phyloP scores from a whole-genome alignment of 1,140 invertebrate species.

The Euwallacea fornicatus region DNA sequence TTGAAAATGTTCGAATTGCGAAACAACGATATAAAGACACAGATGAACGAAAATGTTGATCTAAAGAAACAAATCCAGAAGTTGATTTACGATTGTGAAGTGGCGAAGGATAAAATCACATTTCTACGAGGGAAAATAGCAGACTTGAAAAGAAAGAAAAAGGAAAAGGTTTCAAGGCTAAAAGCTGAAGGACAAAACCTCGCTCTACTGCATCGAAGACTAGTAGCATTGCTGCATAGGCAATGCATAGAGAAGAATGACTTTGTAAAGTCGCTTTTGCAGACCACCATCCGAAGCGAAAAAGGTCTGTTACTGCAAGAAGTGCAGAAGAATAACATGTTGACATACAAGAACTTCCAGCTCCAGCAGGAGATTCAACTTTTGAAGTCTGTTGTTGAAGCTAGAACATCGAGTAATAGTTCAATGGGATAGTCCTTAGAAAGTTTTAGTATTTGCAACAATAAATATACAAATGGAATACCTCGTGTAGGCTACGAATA shows the following conservation, averaged over 20 bases:
- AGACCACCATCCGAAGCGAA: constrained; percentile 31
- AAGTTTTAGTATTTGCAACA: too few species aligned
- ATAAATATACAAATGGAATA: too few species aligned
- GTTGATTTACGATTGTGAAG: constrained; percentile 24
- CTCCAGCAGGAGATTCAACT: constrained; percentile 39
- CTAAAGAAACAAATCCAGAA: constrained; percentile 37
- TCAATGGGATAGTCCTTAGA: too few species aligned
- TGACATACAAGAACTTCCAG: constrained; percentile 43
- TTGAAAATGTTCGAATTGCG: constrained; percentile 39
- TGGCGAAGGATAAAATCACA: constrained; percentile 20
- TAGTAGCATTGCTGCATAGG: constrained; percentile 40
- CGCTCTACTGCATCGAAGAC: constrained; percentile 37
- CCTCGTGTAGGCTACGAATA: too few species aligned
- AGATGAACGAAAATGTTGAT: constrained; percentile 32
- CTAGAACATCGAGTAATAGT: neutral
- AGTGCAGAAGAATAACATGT: constrained; percentile 36
- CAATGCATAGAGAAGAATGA: constrained; percentile 43
- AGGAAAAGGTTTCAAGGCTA: constrained; percentile 38
- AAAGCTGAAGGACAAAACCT: constrained; percentile 39
- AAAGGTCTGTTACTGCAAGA: constrained; percentile 42
- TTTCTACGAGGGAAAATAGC: constrained; percentile 33
- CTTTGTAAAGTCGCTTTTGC: constrained; percentile 31
- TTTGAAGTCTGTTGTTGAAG: constrained; percentile 28
- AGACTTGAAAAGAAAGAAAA: constrained; percentile 36
- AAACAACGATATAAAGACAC: constrained; percentile 40